phyloP scores from a whole-genome alignment of 2,888 invertebrate genomes.

The Habroteleia sp. region DNA sequence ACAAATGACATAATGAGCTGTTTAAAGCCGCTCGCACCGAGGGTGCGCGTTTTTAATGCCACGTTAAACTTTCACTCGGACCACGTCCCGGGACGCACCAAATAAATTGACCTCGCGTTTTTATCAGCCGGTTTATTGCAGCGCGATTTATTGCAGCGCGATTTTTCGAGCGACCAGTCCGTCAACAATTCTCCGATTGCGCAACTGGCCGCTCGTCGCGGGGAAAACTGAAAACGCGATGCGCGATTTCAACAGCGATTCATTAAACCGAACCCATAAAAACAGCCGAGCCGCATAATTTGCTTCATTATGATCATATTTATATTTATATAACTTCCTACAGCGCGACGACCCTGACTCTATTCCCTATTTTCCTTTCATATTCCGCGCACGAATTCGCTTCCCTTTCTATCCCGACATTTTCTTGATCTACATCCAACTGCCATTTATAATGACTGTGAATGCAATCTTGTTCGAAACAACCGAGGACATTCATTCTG shows the following conservation, averaged over 20 bases:
- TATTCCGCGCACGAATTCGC: conserved; percentile 42
- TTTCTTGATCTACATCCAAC: conserved; percentile 53
- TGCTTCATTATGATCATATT: conserved; percentile 33
- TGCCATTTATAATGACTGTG: conserved; percentile 30
- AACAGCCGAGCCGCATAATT: conserved; percentile 17
- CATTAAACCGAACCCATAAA: conserved; percentile 10
- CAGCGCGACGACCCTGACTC: conserved; percentile 58
- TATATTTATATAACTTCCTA: conserved; percentile 59
- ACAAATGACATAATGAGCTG: conserved; percentile 5
- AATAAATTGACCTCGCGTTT: conserved; percentile 23
- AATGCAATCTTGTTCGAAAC: conserved; percentile 36
- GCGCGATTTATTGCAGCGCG: conserved; percentile 7
- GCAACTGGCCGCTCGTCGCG: neutral
- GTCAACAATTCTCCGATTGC: neutral
- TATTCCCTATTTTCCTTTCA: conserved; percentile 60
- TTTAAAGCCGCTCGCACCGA: conserved; percentile 15
- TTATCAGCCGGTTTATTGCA: conserved; percentile 11
- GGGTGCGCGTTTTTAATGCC: conserved; percentile 36
- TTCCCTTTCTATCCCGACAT: conserved; percentile 48
- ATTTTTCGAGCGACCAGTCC: conserved; percentile 1
- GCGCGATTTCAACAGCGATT: conserved; percentile 8
- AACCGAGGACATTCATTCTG: conserved; percentile 34
- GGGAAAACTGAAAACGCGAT: conserved; percentile 13
- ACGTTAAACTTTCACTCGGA: conserved; percentile 41
- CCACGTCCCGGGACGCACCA: neutral